phyloP scores from a whole-genome alignment of 2,888 invertebrate species.

The Oasisia sp. region DNA sequence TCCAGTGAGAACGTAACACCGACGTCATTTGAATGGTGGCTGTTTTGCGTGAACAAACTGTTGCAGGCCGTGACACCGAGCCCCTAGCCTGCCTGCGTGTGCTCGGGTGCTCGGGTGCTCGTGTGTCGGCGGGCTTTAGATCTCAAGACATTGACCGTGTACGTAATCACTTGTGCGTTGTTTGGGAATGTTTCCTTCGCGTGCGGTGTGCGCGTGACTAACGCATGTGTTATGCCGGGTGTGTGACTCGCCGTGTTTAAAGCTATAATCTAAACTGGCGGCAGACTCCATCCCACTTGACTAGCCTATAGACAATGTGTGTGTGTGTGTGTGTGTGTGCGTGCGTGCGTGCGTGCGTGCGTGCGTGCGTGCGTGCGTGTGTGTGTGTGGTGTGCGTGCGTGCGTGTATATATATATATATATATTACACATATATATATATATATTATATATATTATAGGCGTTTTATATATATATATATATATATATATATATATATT shows the following conservation, averaged over 20 bases:
- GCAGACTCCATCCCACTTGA: too few species aligned
- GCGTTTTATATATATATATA: conserved; percentile 19
- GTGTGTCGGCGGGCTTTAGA: background rate
- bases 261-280: background rate
- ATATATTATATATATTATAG: conserved; percentile 22
- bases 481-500: background rate
- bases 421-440: conserved; percentile 8
- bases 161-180: background rate
- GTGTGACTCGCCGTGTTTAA: background rate
- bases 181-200: background rate
- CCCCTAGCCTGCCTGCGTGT: background rate
- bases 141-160: background rate
- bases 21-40: background rate
- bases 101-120: background rate
- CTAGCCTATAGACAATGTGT: background rate
- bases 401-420: background rate
- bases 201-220: background rate
- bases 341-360: background rate
- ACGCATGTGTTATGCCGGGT: background rate
- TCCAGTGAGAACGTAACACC: background rate
- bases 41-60: background rate
- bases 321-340: background rate
- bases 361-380: background rate
- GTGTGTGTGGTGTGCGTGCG: background rate
- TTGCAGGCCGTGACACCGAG: background rate